A percentile compares a stretch with the other conserved stretches of the same genome.
Conservation (phyloP, 2,113 vertebrate genomes). For the Myxocyprinus asiaticus region DNA sequence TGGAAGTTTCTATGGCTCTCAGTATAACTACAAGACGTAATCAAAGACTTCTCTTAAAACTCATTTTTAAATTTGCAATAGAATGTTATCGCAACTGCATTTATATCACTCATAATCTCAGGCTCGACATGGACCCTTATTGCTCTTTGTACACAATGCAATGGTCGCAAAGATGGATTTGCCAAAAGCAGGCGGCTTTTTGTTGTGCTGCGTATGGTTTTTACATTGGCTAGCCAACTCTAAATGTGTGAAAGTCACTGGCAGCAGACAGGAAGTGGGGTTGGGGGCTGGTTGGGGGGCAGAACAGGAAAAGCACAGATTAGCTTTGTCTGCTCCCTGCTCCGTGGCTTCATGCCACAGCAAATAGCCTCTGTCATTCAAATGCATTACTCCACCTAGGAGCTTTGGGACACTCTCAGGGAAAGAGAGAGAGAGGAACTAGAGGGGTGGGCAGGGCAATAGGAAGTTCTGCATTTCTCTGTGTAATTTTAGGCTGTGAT, state of each 20-base stretch:
- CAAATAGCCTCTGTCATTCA: slow-evolving; percentile 35
- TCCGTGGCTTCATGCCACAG: slow-evolving; percentile 58
- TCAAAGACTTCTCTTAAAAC: neutral
- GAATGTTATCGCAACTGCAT: no score
- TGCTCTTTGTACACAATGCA: neutral
- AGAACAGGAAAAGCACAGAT: slow-evolving; percentile 60
- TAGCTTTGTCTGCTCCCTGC: slow-evolving; percentile 59
- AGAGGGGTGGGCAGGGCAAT: slow-evolving; percentile 31
- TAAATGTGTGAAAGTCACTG: slow-evolving; percentile 49
- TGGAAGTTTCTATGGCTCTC: neutral
- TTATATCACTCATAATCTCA: neutral
- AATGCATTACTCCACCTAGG: slow-evolving; percentile 4
- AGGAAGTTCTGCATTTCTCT: slow-evolving; percentile 59
- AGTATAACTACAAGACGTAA: neutral
- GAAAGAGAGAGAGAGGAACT: slow-evolving; percentile 11
- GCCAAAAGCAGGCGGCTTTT: slow-evolving; percentile 39
- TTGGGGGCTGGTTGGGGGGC: slow-evolving; percentile 25
- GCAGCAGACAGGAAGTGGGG: slow-evolving; percentile 52
- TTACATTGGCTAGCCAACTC: slow-evolving; percentile 30
- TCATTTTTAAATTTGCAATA: no score
- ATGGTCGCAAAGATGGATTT: neutral
- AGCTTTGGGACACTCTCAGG: slow-evolving; percentile 26
- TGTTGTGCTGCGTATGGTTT: slow-evolving; percentile 36
- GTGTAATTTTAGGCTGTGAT: slow-evolving; percentile 63
- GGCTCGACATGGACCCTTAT: neutral